Evolutionary conservation across 2,797 vertebrate genomes (phyloP), one percentile per base, ranked within the genome.

Genomic region (Hydrocynus forskahlii): DNA sequence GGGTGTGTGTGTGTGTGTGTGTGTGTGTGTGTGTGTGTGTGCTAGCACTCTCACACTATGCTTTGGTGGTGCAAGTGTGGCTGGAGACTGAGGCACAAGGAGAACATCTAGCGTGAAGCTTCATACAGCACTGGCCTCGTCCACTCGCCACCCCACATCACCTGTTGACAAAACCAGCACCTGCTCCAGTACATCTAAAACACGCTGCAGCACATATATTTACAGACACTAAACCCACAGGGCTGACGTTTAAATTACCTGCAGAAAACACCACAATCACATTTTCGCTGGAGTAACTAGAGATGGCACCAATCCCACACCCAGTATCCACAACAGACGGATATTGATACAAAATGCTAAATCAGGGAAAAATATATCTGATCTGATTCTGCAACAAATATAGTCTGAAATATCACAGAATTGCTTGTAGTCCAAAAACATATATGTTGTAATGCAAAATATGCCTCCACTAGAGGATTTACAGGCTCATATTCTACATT

Each of bases 31-130:
- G n/a, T n/a, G n/a, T n/a, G n/a, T n/a, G n/a, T n/a, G n/a, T n/a
- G n/a, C n/a, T n/a, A n/a, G n/a, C n/a, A n/a, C 80, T 84, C 86
- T 79, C 86, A 88, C 83, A 81, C 86, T 89, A 87, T 78, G 85
- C 83, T 87, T 86, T 79, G 86, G 87, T 55, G 69, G 81, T 86
- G 82, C 85, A 87, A 88, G 72, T 78, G 78, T 79, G 81, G 82
- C 83, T 89, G 69, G 66, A 78, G 78, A 82, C 76, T 81, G 86
- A 88, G 83, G 74, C 64, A 86, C 86, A 81, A 81, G 78, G 86
- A 88, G 82, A 89, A 87, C 86, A 88, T 89, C 79, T 76, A 86
- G 68, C 81, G 80, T 90, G 87, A 76, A 81, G 48, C 57, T n/a
- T 57, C 35, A 35, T 52, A 52, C 43, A 25, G 88, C 87, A 88